Evolutionary conservation across 2,113 vertebrate species (phyloP).

Genomic region (Dicerorhinus sumatrensis): DNA sequence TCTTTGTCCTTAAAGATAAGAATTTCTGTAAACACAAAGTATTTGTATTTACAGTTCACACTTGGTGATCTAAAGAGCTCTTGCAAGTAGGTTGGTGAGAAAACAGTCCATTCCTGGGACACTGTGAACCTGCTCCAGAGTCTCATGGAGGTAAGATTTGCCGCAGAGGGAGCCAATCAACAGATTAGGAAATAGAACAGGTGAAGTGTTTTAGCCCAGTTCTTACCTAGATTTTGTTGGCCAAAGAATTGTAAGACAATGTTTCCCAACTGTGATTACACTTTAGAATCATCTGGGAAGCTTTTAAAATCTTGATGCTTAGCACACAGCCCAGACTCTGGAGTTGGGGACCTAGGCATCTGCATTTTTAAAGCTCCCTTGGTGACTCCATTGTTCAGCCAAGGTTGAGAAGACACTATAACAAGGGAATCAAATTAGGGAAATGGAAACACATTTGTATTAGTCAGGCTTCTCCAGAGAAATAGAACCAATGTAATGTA

Average conservation of each 20-base stretch:
- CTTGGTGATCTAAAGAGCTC: background rate
- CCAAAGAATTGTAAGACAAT: background rate
- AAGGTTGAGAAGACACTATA: background rate
- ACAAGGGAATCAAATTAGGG: constrained; percentile 1
- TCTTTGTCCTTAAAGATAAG: constrained; percentile 33
- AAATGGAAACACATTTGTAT: background rate
- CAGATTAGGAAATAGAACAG: background rate
- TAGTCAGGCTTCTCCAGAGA: background rate
- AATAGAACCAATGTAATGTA: background rate
- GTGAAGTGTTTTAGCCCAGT: background rate
- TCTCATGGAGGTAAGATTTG: constrained; percentile 62
- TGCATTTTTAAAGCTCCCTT: background rate
- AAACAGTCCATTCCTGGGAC: constrained; percentile 60
- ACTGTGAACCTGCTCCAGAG: constrained; percentile 62
- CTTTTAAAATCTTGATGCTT: background rate
- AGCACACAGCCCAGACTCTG: background rate
- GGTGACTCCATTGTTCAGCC: background rate
- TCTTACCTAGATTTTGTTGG: background rate
- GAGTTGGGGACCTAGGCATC: background rate
- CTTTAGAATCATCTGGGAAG: background rate
- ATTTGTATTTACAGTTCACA: background rate
- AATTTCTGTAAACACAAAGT: constrained; percentile 15
- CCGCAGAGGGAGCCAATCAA: background rate
- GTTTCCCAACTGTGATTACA: background rate
- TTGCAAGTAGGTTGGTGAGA: constrained; percentile 51